Base-by-base conservation (phyloP, 2,797 vertebrate species). In the Anabacerthia variegaticeps region DNA sequence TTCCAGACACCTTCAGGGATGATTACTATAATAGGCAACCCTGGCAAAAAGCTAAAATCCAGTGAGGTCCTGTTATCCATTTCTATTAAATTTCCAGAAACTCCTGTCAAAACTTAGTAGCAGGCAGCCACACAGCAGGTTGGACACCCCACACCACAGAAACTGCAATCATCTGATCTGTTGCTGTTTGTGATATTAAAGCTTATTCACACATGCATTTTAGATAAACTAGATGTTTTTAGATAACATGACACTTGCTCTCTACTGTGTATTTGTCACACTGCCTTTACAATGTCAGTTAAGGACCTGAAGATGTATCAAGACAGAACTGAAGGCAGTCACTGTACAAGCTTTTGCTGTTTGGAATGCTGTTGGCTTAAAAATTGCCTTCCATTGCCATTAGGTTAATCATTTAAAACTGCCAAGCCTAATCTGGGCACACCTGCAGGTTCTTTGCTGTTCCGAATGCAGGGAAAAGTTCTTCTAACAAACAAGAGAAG, bases 381-480 rank as follows among this genome's bases (percentile, higher is more conserved):
- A 96, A 89, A 85, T 80, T 49, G 71, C 58, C 74, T 79, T 79
- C 83, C 44, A 30, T 20, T 69, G 63, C 52, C 55, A 90, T 52
- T 73, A 81, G 30, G 54, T 89, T 95, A 93, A 89, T 87, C 2
- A 87, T 80, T 89, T 72, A 52, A 92, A 86, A 77, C 19, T n/a
- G 36, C 51, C 75, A 85, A 91, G 46, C 30, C 75, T 82, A 6
- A 74, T 36, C 56, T 27, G 73, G 61, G 72, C 36, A 76, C 41
- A 65, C 37, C 27, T 76, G 67, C 34, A 85, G 41, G 51, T 41
- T 81, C 54, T 91, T 82, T 87, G 43, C 76, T 52, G 54, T n/a
- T 46, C 84, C 61, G 52, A 65, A 56, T 0, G 18, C 62, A 79
- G 17, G 36, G 52, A 52, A 39, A 73, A 37, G 41, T 28, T 78